Conservation (phyloP, 2,797 vertebrate genomes). For the Lerista edwardsae region DNA sequence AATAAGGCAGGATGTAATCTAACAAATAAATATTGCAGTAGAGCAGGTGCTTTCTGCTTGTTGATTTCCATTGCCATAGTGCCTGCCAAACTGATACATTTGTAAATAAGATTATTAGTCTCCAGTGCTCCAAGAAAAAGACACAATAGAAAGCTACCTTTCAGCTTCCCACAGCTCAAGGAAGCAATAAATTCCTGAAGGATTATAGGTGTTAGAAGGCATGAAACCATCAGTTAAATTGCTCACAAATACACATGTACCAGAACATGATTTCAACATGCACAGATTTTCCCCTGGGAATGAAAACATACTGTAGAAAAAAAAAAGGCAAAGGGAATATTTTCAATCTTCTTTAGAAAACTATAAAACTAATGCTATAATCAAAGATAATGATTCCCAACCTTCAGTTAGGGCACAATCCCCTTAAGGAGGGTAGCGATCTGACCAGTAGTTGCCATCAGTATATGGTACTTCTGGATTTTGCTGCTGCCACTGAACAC, state of each 20-base stretch:
- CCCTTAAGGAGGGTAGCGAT: too few relatives aligned
- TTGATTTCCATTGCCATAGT: neutral
- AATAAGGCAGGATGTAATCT: too few relatives aligned
- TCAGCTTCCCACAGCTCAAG: neutral
- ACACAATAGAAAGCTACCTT: neutral
- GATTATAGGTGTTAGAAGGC: neutral
- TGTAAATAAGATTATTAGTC: constrained; percentile 1
- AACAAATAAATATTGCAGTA: neutral
- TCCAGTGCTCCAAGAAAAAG: neutral
- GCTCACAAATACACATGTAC: neutral
- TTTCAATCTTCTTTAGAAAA: neutral
- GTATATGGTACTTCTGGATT: too few relatives aligned
- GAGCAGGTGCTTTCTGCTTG: neutral
- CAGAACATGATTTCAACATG: constrained; percentile 44
- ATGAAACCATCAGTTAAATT: constrained; percentile 28
- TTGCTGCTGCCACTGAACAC: too few relatives aligned
- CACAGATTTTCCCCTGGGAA: neutral
- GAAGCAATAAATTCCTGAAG: neutral
- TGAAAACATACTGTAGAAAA: neutral
- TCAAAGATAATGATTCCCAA: constrained; percentile 9
- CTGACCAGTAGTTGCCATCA: too few relatives aligned
- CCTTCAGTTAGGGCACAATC: too few relatives aligned
- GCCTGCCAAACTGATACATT: neutral
- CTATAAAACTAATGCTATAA: neutral
- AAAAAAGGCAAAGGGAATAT: neutral